Conservation (phyloP, 2,113 vertebrate genomes). For the Anthoscopus minutus region DNA sequence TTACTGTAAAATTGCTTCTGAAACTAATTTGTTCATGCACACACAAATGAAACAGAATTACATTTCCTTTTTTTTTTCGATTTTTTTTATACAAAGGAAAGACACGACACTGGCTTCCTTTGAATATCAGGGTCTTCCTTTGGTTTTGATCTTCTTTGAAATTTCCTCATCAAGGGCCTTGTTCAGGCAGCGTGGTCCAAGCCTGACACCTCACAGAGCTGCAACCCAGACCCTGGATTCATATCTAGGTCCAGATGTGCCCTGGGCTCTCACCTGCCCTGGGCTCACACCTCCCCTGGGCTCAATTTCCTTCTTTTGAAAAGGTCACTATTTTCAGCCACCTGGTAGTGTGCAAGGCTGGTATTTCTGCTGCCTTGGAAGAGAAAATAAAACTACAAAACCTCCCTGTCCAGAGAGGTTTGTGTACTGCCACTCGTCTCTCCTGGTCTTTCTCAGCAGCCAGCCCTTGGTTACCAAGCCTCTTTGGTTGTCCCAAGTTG, state of each 20-base stretch:
- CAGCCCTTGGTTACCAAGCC: background rate
- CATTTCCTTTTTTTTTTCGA: background rate
- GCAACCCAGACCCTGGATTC: background rate
- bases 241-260: too few species aligned
- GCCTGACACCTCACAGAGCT: background rate
- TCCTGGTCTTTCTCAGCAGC: fast-evolving
- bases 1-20: constrained; percentile 58
- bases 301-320: background rate
- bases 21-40: constrained; percentile 34
- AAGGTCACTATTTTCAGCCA: background rate
- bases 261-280: background rate
- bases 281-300: background rate
- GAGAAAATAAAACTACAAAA: background rate
- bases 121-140: background rate
- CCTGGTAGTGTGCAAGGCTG: background rate
- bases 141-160: constrained; percentile 16
- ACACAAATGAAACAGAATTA: constrained; percentile 44
- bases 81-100: background rate
- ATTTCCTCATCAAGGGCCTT: background rate
- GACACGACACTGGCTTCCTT: background rate
- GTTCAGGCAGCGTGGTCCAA: background rate
- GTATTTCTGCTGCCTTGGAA: background rate
- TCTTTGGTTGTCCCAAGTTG: fast-evolving
- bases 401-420: background rate
- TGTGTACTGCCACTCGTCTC: fast-evolving